Conservation (phyloP, 1,140 invertebrate species). For the Papilio helenus region DNA sequence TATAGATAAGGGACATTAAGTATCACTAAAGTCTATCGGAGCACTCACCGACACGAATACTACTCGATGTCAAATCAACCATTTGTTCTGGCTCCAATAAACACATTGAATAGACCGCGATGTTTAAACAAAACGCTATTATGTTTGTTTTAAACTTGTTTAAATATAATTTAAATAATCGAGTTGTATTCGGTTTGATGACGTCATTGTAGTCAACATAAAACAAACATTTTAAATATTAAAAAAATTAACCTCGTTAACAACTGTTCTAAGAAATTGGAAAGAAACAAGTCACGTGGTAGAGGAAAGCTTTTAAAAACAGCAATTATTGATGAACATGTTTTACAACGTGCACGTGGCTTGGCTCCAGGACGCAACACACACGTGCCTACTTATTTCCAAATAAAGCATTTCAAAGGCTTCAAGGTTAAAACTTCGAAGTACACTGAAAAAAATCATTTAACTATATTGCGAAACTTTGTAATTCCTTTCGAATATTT, state of each 20-base stretch:
- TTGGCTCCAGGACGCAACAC: background rate
- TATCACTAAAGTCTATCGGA: conserved; percentile 43
- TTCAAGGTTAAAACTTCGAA: background rate
- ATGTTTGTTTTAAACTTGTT: background rate
- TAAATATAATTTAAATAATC: background rate
- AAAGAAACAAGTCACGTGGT: background rate
- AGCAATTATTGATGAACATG: background rate
- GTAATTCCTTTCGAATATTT: too few relatives aligned
- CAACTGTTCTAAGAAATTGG: background rate
- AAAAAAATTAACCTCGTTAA: background rate
- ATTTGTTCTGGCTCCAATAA: conserved; percentile 45
- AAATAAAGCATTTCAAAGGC: background rate
- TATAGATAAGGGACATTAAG: conserved; percentile 35
- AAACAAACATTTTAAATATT: background rate
- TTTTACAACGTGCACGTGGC: background rate
- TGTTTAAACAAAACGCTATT: conserved; percentile 6
- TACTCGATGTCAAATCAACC: conserved; percentile 40
- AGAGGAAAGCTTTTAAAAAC: background rate
- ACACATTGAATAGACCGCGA: conserved; percentile 23
- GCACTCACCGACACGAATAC: conserved; percentile 38
- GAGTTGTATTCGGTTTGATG: background rate
- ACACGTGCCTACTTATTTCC: background rate
- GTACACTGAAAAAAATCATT: background rate
- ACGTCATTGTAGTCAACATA: background rate
- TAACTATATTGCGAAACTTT: too few relatives aligned